Evolutionary conservation across 1,140 invertebrate genomes (phyloP), one percentile per base, ranked within the genome.

Genomic region (Dolichoris vasculosae): DNA sequence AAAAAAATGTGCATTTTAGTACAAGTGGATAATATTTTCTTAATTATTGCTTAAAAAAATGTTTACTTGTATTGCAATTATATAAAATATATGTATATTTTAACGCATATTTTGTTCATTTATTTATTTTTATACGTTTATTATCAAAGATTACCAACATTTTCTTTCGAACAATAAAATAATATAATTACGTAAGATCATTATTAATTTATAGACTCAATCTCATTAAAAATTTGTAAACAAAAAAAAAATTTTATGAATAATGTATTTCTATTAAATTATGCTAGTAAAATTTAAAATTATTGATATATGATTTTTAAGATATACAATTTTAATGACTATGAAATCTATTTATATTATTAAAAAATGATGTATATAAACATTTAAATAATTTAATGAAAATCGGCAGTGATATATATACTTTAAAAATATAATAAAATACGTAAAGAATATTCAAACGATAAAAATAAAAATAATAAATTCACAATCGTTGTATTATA

Each of bases 371-470:
- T 38, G 15, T 38, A 38, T 38, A 23, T 38, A 69, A 69, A 38
- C n/a, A 69, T 48, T 76, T 1, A 30, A 76, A 48, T 48, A n/a
- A 1, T 48, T 13, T 51, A 32, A 51, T 51, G 0, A 77, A 51
- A 48, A 77, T 30, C 17, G 75, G 48, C 48, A 77, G 48, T 77
- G 75, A 77, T 32, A 76, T 2, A 30, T 48, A 8, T 32, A 76
- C 6, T 35, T 77, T 32, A 55, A 77, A 20, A 48, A 51, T 35
- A 4, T 46, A 35, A 77, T 3, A 2, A 75, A 46, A 77, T 77
- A 20, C 35, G 7, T 4, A 76, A 77, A 77, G 51, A 26, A 26
- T 73, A 46, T 20, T 4, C 8, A 59, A 8, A 64, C 17, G 17
- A 32, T 55, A 55, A 55, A 26, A 59, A 26, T 59, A 3, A 59